Conservation (phyloP, 2,888 invertebrate genomes). For the Hyles lineata region DNA sequence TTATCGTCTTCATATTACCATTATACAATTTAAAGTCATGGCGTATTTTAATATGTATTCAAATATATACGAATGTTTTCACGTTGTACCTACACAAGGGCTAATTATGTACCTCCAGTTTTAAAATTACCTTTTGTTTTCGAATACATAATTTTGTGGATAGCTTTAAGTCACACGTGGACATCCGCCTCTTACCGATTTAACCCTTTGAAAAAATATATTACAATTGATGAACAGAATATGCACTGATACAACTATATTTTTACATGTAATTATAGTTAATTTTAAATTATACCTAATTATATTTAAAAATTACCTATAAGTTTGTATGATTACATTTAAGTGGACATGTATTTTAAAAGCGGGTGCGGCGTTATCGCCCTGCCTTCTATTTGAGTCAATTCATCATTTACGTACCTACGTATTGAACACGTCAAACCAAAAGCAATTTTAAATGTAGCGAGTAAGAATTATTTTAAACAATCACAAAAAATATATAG, state of each 20-base stretch:
- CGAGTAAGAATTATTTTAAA: constrained; percentile 64
- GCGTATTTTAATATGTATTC: constrained; percentile 39
- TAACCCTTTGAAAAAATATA: constrained; percentile 19
- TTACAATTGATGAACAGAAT: constrained; percentile 45
- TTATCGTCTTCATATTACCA: constrained; percentile 43
- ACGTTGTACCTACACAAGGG: constrained; percentile 37
- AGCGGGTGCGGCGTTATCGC: constrained; percentile 46
- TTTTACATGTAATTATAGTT: constrained; percentile 74
- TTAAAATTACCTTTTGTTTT: constrained; percentile 3
- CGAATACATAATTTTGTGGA: constrained; percentile 30
- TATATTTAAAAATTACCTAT: constrained; percentile 60
- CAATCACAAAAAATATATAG: constrained; percentile 50
- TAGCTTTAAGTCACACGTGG: constrained; percentile 31
- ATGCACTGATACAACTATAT: constrained; percentile 71
- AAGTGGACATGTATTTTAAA: constrained; percentile 54
- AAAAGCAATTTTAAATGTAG: constrained; percentile 76
- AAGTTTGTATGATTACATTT: constrained; percentile 71
- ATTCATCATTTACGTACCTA: constrained; percentile 65
- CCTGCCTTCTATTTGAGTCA: constrained; percentile 69
- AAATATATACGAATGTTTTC: constrained; percentile 39
- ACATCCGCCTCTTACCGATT: constrained; percentile 18
- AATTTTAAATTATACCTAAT: constrained; percentile 67
- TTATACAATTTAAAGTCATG: constrained; percentile 44
- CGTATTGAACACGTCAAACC: constrained; percentile 62
- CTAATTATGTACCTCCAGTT: constrained; percentile 3